phyloP scores from a whole-genome alignment of 2,888 invertebrate genomes.

The Eledona agricola region DNA sequence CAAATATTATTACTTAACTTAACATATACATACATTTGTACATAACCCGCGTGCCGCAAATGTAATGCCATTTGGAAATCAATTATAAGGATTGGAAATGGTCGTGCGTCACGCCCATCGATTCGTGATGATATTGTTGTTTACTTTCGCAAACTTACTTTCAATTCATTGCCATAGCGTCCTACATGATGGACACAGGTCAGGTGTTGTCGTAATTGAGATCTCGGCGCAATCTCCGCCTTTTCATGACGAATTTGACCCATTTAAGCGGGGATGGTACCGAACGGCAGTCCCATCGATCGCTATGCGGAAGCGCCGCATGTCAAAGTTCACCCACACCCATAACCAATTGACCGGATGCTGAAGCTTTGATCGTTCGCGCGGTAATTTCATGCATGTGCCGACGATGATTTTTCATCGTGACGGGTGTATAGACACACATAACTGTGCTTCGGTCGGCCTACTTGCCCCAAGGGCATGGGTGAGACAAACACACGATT shows the following conservation, averaged over 20 bases:
- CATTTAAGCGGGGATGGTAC: slow-evolving; percentile 44
- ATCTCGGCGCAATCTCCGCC: background rate
- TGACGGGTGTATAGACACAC: slow-evolving; percentile 2
- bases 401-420: slow-evolving; percentile 18
- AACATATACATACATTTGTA: slow-evolving; percentile 20
- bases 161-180: slow-evolving; percentile 45
- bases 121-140: slow-evolving; percentile 56
- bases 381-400: slow-evolving; percentile 16
- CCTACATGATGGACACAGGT: slow-evolving; percentile 18
- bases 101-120: slow-evolving; percentile 56
- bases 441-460: slow-evolving; percentile 32
- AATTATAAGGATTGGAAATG: slow-evolving; percentile 53
- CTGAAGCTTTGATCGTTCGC: slow-evolving; percentile 41
- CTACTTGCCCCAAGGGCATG: slow-evolving; percentile 20
- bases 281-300: slow-evolving; percentile 34
- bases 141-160: slow-evolving; percentile 54
- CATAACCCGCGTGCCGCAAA: slow-evolving; percentile 27
- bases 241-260: slow-evolving; percentile 45
- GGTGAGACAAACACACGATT: too few species aligned
- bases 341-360: slow-evolving; percentile 57
- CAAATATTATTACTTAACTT: slow-evolving; percentile 23
- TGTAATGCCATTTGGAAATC: slow-evolving; percentile 52
- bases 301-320: slow-evolving; percentile 58
- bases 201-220: slow-evolving; percentile 17
- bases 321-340: slow-evolving; percentile 59